Evolutionary conservation across 2,797 vertebrate genomes (phyloP), one percentile per base, ranked within the genome.

Genomic region (Gymnoscopelus braueri): DNA sequence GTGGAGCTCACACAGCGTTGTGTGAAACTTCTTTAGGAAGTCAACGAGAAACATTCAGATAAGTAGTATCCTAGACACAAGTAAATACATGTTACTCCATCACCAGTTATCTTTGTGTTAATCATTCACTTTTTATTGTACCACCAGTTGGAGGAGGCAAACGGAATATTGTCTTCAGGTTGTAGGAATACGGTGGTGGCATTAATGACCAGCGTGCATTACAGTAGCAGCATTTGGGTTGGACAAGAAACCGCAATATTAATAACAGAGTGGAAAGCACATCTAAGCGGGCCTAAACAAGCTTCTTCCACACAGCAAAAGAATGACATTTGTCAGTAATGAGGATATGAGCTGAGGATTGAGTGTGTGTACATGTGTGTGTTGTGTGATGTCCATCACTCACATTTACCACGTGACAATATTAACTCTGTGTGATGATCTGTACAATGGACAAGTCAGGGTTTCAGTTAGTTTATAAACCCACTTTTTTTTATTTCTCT

Each of bases 61-160:
- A 9, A 8, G 39, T 44, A 44, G 39, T 44, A 44, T 32, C 29
- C 29, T 39, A 39, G 35, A 44, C 39, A 44, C 39, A 44, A 39
- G 10, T 32, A 62, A 8, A 77, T 54, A 56, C 24, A 77, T 71
- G 4, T 78, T 77, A 79, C 64, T 12, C 69, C 79, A 52, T 59
- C 65, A 83, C 50, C 68, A 58, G 64, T 54, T 58, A 63, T 71
- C 66, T 58, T 81, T 91, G 75, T 90, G 91, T 92, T 92, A 93
- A 93, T 92, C 84, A 90, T 90, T 92, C 85, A 88, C 86, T 79
- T 87, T 86, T 93, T 92, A 92, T 91, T 93, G 82, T 87, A 87
- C 86, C 87, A 85, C 80, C 84, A 87, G 85, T 80, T 80, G 80
- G 78, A 83, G 80, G 83, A 90, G 80, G 70, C 75, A 74, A 67